Conservation (phyloP, 1,140 invertebrate species). For the Lasioglossum albipes region DNA sequence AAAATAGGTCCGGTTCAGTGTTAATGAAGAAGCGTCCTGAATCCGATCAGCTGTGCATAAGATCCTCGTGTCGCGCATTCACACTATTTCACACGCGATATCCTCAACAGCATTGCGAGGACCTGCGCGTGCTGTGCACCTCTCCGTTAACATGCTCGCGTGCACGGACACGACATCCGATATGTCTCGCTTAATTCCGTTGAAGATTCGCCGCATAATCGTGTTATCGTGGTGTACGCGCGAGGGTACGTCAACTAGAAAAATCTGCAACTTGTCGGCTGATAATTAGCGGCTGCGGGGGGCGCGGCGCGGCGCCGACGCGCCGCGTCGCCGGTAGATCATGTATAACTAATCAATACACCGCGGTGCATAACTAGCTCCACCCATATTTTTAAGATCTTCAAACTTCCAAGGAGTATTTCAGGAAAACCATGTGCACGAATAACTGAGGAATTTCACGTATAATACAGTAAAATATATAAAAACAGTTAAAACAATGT, state of each 20-base stretch:
- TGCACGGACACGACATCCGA: conserved; percentile 31
- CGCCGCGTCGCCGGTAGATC: neutral
- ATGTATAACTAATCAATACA: conserved; percentile 15
- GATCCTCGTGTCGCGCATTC: conserved; percentile 41
- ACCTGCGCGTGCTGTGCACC: conserved; percentile 30
- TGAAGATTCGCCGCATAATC: conserved; percentile 27
- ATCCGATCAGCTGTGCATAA: conserved; percentile 2
- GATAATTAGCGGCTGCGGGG: conserved; percentile 17
- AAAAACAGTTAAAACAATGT: too few relatives aligned
- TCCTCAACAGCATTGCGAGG: conserved; percentile 27
- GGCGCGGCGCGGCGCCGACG: too few relatives aligned
- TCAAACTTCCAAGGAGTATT: too few relatives aligned
- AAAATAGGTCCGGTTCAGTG: too few relatives aligned
- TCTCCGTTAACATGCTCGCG: conserved; percentile 34
- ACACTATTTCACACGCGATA: conserved; percentile 30
- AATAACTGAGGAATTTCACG: too few relatives aligned
- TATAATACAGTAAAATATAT: too few relatives aligned
- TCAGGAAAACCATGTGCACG: too few relatives aligned
- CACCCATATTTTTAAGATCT: too few relatives aligned
- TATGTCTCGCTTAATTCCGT: conserved; percentile 27
- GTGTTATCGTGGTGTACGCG: conserved; percentile 8
- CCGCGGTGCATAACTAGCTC: neutral
- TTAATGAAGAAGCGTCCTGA: neutral
- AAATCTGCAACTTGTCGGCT: conserved; percentile 2
- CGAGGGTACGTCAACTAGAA: neutral